Base-by-base conservation (phyloP, 2,113 vertebrate genomes). In the Psilopogon haemacephalus region DNA sequence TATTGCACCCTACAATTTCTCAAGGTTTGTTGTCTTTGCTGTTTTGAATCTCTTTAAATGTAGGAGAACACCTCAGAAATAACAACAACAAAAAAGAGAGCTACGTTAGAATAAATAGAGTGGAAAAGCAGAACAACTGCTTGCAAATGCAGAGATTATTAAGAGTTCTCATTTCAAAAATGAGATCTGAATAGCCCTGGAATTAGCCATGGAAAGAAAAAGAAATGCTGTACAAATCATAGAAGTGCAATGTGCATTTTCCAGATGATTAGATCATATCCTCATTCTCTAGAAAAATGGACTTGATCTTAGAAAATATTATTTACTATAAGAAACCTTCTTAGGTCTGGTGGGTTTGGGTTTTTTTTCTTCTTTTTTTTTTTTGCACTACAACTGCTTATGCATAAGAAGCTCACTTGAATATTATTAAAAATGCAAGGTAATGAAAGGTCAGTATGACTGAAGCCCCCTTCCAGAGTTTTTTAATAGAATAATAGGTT, bases 111-210 rank as follows among this genome's bases (percentile, higher is more conserved):
- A 78, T 65, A 82, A 60, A n/a, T 58, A 2, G 1, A 72, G 48
- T 3, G 3, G 62, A 91, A 90, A 88, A 42, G 23, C 38, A 35
- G 27, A 87, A 75, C 42, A 54, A 13, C 15, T 87, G 12, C 55
- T 94, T 92, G 55, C 23, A 92, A 72, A 89, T 70, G 24, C 35
- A 63, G 40, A 78, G 28, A 64, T 75, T 94, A 76, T 74, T 86
- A 84, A 56, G 64, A 90, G 77, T 64, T 91, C 35, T 71, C 19
- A 65, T 92, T 40, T 64, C 11, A 81, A 77, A 83, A 89, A 70
- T 75, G 12, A 72, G 48, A 68, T 30, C 12, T 72, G 67, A 85
- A 83, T 46, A 88, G n/a, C 27, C 30, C 9, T 63, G 83, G 55
- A 92, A 87, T 46, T 70, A 32, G 15, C 38, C 74, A 48, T 10